Percentiles rank a stretch among this genome's conserved stretches.
These are phyloP conservation scores for Sebastes diaconus DNA, from an alignment of 2,797 vertebrate species.

Conservation along the genomic window DNA sequence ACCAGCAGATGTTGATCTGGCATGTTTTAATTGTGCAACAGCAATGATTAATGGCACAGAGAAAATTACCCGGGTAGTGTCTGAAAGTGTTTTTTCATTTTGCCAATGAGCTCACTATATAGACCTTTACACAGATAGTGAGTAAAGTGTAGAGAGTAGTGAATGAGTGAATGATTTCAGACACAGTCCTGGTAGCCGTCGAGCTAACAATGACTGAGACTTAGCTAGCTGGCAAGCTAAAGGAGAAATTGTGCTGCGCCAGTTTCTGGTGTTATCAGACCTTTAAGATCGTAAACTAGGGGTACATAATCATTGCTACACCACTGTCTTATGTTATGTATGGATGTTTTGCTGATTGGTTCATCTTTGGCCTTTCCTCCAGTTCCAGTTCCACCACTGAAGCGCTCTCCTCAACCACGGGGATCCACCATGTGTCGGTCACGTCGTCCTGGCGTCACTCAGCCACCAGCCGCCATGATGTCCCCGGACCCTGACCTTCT, in stretches of 20 bases:
- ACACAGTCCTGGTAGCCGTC: no score
- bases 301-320: background rate
- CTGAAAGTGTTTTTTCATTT: no score
- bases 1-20: no score
- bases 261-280: background rate
- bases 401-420: slow-evolving; percentile 84
- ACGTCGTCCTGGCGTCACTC: slow-evolving; percentile 83
- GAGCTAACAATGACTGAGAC: background rate
- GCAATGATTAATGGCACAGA: no score
- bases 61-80: no score
- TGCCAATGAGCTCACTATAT: no score
- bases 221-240: background rate
- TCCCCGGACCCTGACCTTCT: slow-evolving; percentile 94
- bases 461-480: slow-evolving; percentile 78
- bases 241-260: fast-evolving
- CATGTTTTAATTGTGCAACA: no score
- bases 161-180: no score
- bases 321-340: background rate
- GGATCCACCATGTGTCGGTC: slow-evolving; percentile 89
- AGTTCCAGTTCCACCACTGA: slow-evolving; percentile 85
- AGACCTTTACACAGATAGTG: no score
- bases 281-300: background rate
- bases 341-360: background rate
- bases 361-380: slow-evolving; percentile 20
- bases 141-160: no score